These are phyloP conservation scores for Catharus fuscescens DNA, from an alignment of 2,113 vertebrate species.

Conservation along the genomic window DNA sequence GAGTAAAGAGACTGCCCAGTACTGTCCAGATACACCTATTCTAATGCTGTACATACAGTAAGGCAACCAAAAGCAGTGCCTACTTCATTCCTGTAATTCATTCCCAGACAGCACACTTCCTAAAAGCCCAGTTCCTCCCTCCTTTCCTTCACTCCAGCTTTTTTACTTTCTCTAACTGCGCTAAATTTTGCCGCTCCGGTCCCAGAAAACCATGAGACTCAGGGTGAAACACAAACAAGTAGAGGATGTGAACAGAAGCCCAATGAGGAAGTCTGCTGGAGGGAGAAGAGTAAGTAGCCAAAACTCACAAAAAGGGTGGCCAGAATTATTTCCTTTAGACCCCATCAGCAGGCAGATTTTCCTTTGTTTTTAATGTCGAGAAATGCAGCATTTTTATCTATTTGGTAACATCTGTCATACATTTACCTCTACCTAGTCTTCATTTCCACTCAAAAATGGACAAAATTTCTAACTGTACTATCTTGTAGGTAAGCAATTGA, in stretches of 20 bases:
- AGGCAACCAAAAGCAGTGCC: background rate
- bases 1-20: background rate
- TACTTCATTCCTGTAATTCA: background rate
- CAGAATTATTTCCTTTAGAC: background rate
- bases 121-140: background rate
- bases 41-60: fast-evolving
- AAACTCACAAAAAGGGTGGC: background rate
- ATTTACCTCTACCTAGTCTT: background rate
- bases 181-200: background rate
- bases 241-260: background rate
- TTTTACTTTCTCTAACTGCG: background rate
- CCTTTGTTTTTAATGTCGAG: background rate
- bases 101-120: background rate
- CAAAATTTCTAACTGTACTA: background rate
- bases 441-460: background rate
- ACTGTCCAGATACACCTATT: background rate
- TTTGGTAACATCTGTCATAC: background rate
- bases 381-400: background rate
- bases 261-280: background rate
- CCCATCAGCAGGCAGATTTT: background rate
- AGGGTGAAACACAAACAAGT: background rate
- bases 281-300: background rate
- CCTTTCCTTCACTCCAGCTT: background rate
- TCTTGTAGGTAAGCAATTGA: background rate
- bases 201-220: background rate